Base-by-base conservation (phyloP, 1,140 invertebrate species). In the Calephelis nemesis region DNA sequence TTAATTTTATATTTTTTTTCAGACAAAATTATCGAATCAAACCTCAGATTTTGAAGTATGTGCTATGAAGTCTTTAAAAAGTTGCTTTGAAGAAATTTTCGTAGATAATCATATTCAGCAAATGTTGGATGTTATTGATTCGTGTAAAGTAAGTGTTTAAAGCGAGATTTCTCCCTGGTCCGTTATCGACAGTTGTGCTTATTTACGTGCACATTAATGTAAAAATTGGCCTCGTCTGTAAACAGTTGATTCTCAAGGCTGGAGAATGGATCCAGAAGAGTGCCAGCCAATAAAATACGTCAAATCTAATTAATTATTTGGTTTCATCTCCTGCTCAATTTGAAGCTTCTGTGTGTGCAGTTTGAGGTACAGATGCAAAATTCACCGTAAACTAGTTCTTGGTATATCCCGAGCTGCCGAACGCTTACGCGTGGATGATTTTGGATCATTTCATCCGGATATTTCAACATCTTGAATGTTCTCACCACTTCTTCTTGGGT, bases 391-490 rank as follows among this genome's bases (percentile, higher is more conserved):
- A 65, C 30, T 67, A 67, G 65, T 67, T 47, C 54, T 67, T 62
- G 54, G 54, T 67, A 67, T 62, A 5, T 45, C 65, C 1, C 62
- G 47, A 67, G 65, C 65, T 54, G 65, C 65, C 65, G 54, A 67
- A 3, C 65, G 54, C 65, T 67, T 67, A 67, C 65, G 52, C 52
- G 52, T 67, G 47, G 65, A 67, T 67, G 58, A 67, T 67, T 67
- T 54, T 62, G 65, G 65, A 67, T 67, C 65, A 54, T 60, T 19
- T 42, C 54, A 15, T 67, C 60, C 54, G 11, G 54, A 67, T 60
- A 62, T 67, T 67, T 60, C 54, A 67, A 60, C 54, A 40, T 67
- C 54, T 54, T 54, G 65, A 67, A 67, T 62, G 54, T 67, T 67
- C 54, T 62, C 65, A 11, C 62, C 65, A 54, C 52, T 67, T 67